A percentile compares a stretch with the other conserved stretches of the same genome.
Evolutionary conservation across 2,113 vertebrate genomes (phyloP).

Genomic region (Ptilorrhoa leucosticta): DNA sequence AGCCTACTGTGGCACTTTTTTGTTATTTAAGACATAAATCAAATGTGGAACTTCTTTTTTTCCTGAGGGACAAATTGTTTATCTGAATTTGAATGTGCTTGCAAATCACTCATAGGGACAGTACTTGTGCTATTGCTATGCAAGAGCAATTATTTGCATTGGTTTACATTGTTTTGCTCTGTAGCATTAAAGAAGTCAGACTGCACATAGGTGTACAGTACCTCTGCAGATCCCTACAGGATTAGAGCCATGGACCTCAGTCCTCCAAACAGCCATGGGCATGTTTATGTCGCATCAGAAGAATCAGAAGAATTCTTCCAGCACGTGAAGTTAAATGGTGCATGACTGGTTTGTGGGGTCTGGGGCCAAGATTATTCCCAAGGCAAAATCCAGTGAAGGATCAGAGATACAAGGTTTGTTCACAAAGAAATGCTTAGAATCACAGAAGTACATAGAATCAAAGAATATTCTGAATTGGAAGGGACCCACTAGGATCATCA

Average conservation of each 20-base stretch:
- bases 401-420: neutral
- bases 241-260: neutral
- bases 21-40: conserved; percentile 21
- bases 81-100: conserved; percentile 9
- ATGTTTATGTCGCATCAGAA: neutral
- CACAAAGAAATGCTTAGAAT: neutral
- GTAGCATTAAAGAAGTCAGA: neutral
- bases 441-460: neutral
- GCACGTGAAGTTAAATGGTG: neutral
- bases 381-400: neutral
- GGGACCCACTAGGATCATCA: neutral
- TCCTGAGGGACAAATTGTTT: neutral
- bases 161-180: neutral
- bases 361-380: neutral
- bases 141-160: conserved; percentile 9
- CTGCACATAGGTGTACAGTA: neutral
- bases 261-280: neutral
- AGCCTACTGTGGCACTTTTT: conserved; percentile 11
- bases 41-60: neutral
- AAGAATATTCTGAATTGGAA: neutral
- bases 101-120: neutral
- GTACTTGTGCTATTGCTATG: neutral
- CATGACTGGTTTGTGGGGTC: neutral
- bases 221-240: neutral
- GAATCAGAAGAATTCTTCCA: neutral